These are phyloP conservation scores for Pseudochromis fuscus DNA, from an alignment of 2,797 vertebrate species.

Conservation along the genomic window DNA sequence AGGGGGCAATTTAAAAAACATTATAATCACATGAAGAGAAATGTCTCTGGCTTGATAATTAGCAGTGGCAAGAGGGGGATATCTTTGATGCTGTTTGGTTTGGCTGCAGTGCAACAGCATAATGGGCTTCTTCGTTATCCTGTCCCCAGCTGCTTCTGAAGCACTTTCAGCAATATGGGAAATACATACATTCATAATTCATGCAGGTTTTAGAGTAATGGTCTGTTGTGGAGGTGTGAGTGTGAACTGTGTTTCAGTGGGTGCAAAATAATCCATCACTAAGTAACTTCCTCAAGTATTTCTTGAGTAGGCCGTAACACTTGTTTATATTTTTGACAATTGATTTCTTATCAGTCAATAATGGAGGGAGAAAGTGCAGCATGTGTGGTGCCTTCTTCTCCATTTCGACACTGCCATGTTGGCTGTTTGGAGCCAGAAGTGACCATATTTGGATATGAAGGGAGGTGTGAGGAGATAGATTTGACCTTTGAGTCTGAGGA, in stretches of 20 bases:
- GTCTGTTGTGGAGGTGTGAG: neutral
- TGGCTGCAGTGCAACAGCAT: constrained; percentile 45
- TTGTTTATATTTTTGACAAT: too few species aligned
- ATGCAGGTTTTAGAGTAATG: constrained; percentile 18
- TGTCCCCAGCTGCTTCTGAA: constrained; percentile 36
- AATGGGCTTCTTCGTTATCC: constrained; percentile 53
- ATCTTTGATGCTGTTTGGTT: constrained; percentile 53
- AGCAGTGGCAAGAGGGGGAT: constrained; percentile 41
- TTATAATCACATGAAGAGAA: constrained; percentile 70
- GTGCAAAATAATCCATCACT: neutral
- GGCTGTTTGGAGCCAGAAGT: too few species aligned
- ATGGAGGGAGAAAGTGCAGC: too few species aligned
- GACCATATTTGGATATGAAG: too few species aligned
- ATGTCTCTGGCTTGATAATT: constrained; percentile 69
- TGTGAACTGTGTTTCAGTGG: neutral
- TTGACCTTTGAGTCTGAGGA: too few species aligned
- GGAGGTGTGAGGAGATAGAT: too few species aligned
- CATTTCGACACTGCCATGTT: too few species aligned
- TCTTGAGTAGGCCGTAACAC: too few species aligned
- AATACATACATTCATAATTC: constrained; percentile 33
- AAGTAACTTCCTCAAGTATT: too few species aligned
- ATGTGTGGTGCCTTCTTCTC: too few species aligned
- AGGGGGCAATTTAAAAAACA: constrained; percentile 69
- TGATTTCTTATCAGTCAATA: too few species aligned
- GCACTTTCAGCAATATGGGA: constrained; percentile 9